These are phyloP conservation scores for Branchinecta sandiegonensis DNA, from an alignment of 2,888 invertebrate genomes.

Conservation along the genomic window DNA sequence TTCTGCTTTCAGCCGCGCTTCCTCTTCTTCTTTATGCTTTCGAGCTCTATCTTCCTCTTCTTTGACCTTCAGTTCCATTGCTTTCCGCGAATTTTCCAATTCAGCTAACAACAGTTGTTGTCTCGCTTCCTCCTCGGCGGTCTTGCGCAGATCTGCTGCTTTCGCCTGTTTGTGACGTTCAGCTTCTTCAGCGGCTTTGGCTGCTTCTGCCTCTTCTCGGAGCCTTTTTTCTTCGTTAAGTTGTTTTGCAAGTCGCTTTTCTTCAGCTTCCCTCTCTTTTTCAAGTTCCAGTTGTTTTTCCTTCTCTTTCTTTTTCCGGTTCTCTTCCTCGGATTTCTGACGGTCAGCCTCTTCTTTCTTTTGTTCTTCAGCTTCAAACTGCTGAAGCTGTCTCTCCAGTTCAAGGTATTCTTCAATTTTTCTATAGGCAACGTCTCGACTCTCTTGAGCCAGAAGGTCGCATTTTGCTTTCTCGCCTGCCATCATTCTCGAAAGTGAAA, in stretches of 20 bases:
- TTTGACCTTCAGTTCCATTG: conserved; percentile 25
- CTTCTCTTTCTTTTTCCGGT: conserved; percentile 25
- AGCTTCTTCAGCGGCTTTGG: conserved; percentile 24
- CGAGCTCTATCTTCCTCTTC: conserved; percentile 27
- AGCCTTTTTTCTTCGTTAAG: conserved; percentile 22
- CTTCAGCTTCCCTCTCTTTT: conserved; percentile 23
- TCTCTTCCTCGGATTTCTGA: conserved; percentile 21
- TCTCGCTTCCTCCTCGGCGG: conserved; percentile 18
- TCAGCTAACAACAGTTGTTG: conserved; percentile 21
- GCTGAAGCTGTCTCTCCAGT: conserved; percentile 16
- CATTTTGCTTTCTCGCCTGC: not conserved
- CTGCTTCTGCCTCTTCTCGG: conserved; percentile 23
- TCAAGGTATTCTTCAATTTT: conserved; percentile 24
- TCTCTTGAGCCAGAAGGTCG: conserved; percentile 18
- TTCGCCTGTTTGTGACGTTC: conserved; percentile 26
- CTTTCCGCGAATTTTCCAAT: conserved; percentile 24
- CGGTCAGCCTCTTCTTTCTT: conserved; percentile 23
- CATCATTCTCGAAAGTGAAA: not conserved
- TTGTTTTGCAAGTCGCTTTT: conserved; percentile 20
- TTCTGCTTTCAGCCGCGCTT: conserved; percentile 26
- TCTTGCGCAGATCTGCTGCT: conserved; percentile 22
- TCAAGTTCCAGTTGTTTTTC: conserved; percentile 23
- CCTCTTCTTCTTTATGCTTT: conserved; percentile 26
- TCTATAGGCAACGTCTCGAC: conserved; percentile 27
- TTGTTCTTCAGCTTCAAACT: conserved; percentile 19